Base-by-base conservation (phyloP, 2,888 invertebrate genomes). In the Epistrophe eligans region DNA sequence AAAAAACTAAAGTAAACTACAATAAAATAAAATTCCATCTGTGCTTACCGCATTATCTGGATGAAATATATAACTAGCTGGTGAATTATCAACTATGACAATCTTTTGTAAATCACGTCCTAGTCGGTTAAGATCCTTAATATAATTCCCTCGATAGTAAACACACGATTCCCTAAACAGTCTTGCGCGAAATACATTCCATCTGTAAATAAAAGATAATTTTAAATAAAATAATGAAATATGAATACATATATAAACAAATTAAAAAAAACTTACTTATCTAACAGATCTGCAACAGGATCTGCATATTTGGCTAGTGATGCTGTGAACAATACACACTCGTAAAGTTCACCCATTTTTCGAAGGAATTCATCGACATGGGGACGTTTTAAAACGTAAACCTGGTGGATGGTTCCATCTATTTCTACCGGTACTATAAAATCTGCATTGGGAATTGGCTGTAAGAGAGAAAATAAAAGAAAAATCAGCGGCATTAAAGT, bases 371-470 rank as follows among this genome's bases (percentile, higher is more conserved):
- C 99, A 94, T 99, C 99, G 73, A 99, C 99, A 94, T 98, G 98
- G 93, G 99, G 99, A 94, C 99, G 95, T 94, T 99, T 99, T 93
- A 99, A 95, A 88, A 99, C 99, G 94, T 99, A 99, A 91, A 97
- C 97, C 94, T 99, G 99, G 94, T 99, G 99, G 88, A 99, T 97
- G 67, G 98, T 98, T 89, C 99, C 99, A 94, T 99, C 99, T 91
- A 99, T 99, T 94, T 99, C 99, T 87, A 99, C 99, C 88, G 99
- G 99, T 92, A 99, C 99, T 91, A 99, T 97, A 94, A 99, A 99
- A 94, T 99, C 99, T 89, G 99, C 99, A 95, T 99, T 99, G 94
- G 97, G 98, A 93, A 99, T 99, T 89, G 99, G 99, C 98, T 99
- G 94, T 70, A 95, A 94, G 67, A 15, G 15, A 15, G 24, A 24